A percentile compares a stretch with the other conserved stretches of the same genome.
These are phyloP conservation scores for Megalops atlanticus DNA, from an alignment of 2,113 vertebrate genomes.

Conservation along the genomic window DNA sequence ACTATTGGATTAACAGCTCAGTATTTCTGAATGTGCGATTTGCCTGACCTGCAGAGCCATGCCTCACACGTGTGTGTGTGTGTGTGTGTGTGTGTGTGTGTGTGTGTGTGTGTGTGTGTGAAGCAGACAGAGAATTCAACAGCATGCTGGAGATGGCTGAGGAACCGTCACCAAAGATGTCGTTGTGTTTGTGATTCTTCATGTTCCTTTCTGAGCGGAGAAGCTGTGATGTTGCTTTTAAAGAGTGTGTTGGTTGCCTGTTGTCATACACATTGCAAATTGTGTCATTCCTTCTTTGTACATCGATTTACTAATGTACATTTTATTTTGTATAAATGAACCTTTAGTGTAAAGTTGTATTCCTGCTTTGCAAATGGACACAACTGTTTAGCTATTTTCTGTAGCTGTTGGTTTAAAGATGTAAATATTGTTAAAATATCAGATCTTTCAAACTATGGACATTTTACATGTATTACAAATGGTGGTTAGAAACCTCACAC, in stretches of 20 bases:
- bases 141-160: not conserved
- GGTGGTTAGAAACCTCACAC: constrained; percentile 3
- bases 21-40: not conserved
- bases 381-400: constrained; percentile 9
- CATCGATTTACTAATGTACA: constrained; percentile 22
- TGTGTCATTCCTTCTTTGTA: not conserved
- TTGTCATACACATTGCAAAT: constrained; percentile 9
- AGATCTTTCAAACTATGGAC: constrained; percentile 25
- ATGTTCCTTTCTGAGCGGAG: constrained; percentile 13
- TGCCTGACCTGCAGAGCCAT: not conserved
- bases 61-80: not conserved
- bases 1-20: not conserved
- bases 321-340: constrained; percentile 31
- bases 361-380: constrained; percentile 26
- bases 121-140: not conserved
- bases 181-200: constrained; percentile 20
- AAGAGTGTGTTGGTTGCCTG: constrained; percentile 4
- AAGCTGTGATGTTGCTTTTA: constrained; percentile 18
- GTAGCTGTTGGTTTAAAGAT: constrained; percentile 31
- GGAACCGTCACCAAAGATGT: constrained; percentile 33
- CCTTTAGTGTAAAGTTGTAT: constrained; percentile 20
- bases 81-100: not conserved
- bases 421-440: constrained; percentile 31
- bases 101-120: not conserved
- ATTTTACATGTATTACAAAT: constrained; percentile 26